Base-by-base conservation (phyloP, 2,888 invertebrate species). In the Tachina lurida region DNA sequence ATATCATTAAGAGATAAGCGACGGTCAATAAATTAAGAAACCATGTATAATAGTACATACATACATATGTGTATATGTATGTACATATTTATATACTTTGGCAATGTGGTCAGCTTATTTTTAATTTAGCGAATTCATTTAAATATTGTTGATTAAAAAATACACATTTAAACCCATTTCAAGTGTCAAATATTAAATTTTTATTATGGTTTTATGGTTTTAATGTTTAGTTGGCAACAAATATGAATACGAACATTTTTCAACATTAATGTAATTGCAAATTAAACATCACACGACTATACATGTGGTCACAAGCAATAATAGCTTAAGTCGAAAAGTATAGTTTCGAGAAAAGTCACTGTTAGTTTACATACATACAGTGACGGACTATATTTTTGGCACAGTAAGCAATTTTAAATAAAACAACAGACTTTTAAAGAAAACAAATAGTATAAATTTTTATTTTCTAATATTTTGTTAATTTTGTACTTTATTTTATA, bases 161-260 rank as follows among this genome's bases (percentile, higher is more conserved):
- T 19, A 15, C 22, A 19, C 45, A 45, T 43, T 45, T 45, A 65
- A 65, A 65, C 22, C 12, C 15, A 45, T 65, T 65, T 47, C 45
- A 65, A 65, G 15, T 45, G 15, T 19, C 63, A 63, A 43, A 43
- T 63, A 63, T 45, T 19, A 19, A 43, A 43, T 19, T 63, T 63
- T 45, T 63, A 43, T 43, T 63, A 1, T 19, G 12, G 19, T 70
- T 70, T 22, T n/a, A 70, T 41, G 54, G 13, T 13, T 54, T 41
- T 19, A 43, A 31, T 39, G n/a, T 68, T 54, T 39, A 19, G 39
- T 56, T 56, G 56, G 56, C 54, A 70, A 70, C 43, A 56, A 43
- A 43, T 41, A 52, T 54, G 17, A 39, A 17, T 68, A 17, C 15
- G 9, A 41, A 41, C 19, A 41, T 56, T 9, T 7, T 19, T 10